Evolutionary conservation across 2,113 vertebrate genomes (phyloP).

Genomic region (Petrocephalus zakoni): DNA sequence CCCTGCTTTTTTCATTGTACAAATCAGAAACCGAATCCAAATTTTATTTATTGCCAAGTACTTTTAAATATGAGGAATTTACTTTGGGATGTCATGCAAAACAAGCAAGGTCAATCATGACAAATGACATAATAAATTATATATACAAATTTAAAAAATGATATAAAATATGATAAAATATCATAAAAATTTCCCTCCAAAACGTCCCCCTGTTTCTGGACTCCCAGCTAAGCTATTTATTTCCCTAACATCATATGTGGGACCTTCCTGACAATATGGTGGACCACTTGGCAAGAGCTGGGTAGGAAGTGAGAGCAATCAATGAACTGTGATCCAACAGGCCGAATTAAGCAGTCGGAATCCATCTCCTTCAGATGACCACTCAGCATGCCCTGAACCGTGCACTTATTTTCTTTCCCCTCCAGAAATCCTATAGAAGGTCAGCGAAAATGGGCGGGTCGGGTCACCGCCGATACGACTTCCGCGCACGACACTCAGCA

Average conservation of each 20-base stretch:
- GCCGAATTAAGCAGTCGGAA: conserved; percentile 50
- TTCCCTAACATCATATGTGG: neutral
- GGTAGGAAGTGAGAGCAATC: conserved; percentile 39
- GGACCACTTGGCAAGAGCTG: conserved; percentile 27
- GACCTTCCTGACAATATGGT: neutral
- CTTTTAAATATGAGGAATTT: neutral
- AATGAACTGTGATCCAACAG: conserved; percentile 48
- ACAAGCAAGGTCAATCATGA: neutral
- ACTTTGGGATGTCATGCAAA: neutral
- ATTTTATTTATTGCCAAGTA: neutral
- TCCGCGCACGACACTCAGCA: conserved; percentile 38
- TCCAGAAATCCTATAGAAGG: conserved; percentile 29
- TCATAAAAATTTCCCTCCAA: neutral
- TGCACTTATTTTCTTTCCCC: neutral
- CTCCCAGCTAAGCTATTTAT: neutral
- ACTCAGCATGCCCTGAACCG: conserved; percentile 26
- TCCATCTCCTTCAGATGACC: conserved; percentile 49
- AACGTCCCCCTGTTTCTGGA: neutral
- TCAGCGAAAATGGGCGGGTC: neutral
- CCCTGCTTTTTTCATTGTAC: neutral
- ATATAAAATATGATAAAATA: neutral
- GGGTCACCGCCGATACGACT: conserved; percentile 29
- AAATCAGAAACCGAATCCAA: neutral
- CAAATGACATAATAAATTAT: neutral
- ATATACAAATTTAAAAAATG: neutral